Evolutionary conservation across 1,140 invertebrate genomes (phyloP), one percentile per base, ranked within the genome.

Genomic region (Euura lappo): DNA sequence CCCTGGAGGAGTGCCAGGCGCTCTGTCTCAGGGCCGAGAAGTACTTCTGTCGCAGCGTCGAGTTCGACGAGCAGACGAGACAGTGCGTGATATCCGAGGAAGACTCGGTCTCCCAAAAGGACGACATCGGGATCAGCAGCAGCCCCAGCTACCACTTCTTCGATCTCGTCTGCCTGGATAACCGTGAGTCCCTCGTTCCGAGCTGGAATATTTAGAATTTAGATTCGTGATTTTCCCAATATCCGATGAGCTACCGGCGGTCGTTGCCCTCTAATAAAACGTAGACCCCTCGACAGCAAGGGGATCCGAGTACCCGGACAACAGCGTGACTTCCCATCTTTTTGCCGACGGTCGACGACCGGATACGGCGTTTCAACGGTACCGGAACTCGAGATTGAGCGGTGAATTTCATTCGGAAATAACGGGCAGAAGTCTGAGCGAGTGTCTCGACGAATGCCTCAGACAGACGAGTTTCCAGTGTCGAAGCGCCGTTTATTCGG

Each of bases 351-450:
- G 93, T 8, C 91, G 94, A 66, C 88, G 93, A 69, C 94, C 94
- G 44, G 95, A 97, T 83, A 96, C 95, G 1, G 95, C 95, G 43
- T 96, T 97, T 88, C 94, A 97, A 86, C 89, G 95, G 73, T 96
- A 95, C 86, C 87, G 95, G 71, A 96, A 96, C 85, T 95, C 94
- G 77, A 88, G 95, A 69, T 88, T 97, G 2, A 94, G 94, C 69
- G 94, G 93, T 3, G 94, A 96, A 85, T 96, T 95, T 84, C 95
- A 96, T 86, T 96, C 94, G 2, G 95, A 97, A 84, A 95, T 96
- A 76, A 95, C 94, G 0, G 94, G 94, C 64, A 89, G 94, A 70
- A 94, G 94, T 3, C 86, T 97, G 28, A 96, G 94, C 84, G 95
- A 97, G 83, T 97, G 96, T 80, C 84, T 97, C 71, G 95, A 97